phyloP scores from a whole-genome alignment of 2,797 vertebrate genomes.

The Fringilla coelebs region DNA sequence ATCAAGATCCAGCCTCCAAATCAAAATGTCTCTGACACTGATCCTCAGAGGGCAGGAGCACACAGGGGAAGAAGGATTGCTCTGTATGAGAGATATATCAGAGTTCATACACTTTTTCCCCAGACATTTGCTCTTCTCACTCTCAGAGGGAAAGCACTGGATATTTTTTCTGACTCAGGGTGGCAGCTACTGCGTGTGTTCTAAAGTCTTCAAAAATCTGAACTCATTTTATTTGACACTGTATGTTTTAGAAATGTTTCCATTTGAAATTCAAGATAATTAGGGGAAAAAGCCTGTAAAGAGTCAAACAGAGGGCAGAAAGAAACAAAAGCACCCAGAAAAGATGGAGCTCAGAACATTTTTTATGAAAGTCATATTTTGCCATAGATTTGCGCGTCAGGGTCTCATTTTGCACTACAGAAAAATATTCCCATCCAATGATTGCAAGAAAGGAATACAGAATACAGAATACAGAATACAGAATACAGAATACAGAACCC shows the following conservation, averaged over 20 bases:
- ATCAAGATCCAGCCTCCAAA: constrained; percentile 33
- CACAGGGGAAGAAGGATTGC: background rate
- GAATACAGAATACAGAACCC: background rate
- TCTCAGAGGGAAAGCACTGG: background rate
- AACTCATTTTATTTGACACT: background rate
- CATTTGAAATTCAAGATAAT: constrained; percentile 3
- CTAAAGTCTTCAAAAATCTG: background rate
- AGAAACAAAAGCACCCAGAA: background rate
- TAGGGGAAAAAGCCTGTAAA: background rate
- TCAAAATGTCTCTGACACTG: background rate
- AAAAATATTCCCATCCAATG: background rate
- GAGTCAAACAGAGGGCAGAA: background rate
- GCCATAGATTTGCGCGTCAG: background rate
- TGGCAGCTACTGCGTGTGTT: background rate
- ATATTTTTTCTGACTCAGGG: background rate
- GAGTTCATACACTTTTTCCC: background rate
- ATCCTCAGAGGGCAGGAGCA: constrained; percentile 19
- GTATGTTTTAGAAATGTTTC: background rate
- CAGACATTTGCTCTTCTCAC: background rate
- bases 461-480: too few relatives aligned
- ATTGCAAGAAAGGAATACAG: background rate
- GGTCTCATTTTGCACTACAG: background rate
- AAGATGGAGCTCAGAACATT: background rate
- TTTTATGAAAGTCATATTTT: background rate
- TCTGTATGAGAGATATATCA: background rate